phyloP scores from a whole-genome alignment of 2,113 vertebrate genomes.

The Phrynocephalus versicolor region DNA sequence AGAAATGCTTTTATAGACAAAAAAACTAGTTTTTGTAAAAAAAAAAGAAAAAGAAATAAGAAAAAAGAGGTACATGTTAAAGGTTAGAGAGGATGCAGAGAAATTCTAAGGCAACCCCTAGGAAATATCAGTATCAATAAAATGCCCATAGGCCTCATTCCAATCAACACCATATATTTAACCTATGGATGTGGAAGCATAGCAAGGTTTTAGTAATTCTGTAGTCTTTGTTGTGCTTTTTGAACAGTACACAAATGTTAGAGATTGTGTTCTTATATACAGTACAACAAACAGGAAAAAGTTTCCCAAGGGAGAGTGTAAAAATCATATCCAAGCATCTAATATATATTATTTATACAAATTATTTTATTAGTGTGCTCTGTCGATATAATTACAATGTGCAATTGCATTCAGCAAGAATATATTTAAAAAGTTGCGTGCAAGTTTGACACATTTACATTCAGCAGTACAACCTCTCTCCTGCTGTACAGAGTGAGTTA shows the following conservation, averaged over 20 bases:
- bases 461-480: slow-evolving; percentile 64
- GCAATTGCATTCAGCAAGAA: slow-evolving; percentile 79
- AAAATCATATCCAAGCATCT: slow-evolving; percentile 79
- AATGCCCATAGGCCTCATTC: slow-evolving; percentile 68
- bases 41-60: too few species aligned
- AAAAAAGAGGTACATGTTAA: slow-evolving; percentile 74
- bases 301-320: slow-evolving; percentile 76
- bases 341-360: slow-evolving; percentile 85
- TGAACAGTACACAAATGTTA: slow-evolving; percentile 61
- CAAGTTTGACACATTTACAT: slow-evolving; percentile 70
- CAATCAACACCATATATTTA: slow-evolving; percentile 70
- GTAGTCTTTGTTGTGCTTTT: slow-evolving; percentile 66
- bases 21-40: too few species aligned
- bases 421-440: slow-evolving; percentile 74
- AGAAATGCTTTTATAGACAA: slow-evolving; percentile 73
- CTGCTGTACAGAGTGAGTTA: slow-evolving; percentile 57
- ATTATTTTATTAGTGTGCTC: slow-evolving; percentile 84
- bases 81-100: slow-evolving; percentile 76
- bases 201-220: slow-evolving; percentile 52
- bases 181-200: slow-evolving; percentile 53
- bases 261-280: slow-evolving; percentile 65
- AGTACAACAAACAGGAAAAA: slow-evolving; percentile 68
- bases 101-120: slow-evolving; percentile 69
- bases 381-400: slow-evolving; percentile 83
- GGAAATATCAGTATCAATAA: slow-evolving; percentile 75